These are phyloP conservation scores for Zelleria hepariella DNA, from an alignment of 2,888 invertebrate species.

Conservation along the genomic window DNA sequence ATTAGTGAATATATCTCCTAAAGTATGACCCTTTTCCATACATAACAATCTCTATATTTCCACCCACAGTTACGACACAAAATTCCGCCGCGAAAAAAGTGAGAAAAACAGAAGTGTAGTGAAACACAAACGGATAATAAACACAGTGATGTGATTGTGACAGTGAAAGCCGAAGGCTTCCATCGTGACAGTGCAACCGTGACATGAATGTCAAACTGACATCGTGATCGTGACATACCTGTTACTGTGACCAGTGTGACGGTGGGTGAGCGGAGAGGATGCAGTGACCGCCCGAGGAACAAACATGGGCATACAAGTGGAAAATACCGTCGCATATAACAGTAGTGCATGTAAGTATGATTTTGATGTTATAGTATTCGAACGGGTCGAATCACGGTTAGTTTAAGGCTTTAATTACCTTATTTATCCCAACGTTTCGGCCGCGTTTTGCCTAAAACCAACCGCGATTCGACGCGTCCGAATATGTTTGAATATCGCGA, in stretches of 20 bases:
- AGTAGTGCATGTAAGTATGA: conserved; percentile 59
- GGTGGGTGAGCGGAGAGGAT: background rate
- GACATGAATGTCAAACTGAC: background rate
- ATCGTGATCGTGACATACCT: background rate
- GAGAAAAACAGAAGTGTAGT: background rate
- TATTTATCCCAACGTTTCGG: too few relatives aligned
- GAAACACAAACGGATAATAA: too few relatives aligned
- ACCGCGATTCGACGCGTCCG: too few relatives aligned
- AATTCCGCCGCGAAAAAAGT: background rate
- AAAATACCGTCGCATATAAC: conserved; percentile 57
- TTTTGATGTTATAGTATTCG: too few relatives aligned
- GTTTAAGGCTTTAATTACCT: too few relatives aligned
- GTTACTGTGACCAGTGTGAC: background rate
- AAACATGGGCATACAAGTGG: conserved; percentile 66
- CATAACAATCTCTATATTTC: too few relatives aligned
- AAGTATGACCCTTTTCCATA: too few relatives aligned
- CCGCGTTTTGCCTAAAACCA: too few relatives aligned
- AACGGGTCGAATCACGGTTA: too few relatives aligned
- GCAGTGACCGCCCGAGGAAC: conserved; percentile 7
- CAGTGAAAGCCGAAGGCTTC: background rate
- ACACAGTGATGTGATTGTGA: background rate
- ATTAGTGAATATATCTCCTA: too few relatives aligned
- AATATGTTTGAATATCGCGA: too few relatives aligned
- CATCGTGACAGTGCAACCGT: background rate
- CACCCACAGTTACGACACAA: background rate